phyloP scores from a whole-genome alignment of 2,888 invertebrate species.

The Limnephilus auricula region DNA sequence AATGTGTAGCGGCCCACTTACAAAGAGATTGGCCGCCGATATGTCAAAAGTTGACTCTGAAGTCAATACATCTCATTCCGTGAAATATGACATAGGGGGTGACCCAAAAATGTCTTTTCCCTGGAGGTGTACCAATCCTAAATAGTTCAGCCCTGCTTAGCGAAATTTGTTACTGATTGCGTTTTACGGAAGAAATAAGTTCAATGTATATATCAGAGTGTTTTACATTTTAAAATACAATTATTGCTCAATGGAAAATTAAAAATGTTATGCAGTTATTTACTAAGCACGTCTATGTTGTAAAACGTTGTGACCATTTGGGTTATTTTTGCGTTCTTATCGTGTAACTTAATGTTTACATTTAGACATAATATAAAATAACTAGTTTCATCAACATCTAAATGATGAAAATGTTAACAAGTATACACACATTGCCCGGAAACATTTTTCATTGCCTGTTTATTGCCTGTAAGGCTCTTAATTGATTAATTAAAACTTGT shows the following conservation, averaged over 20 bases:
- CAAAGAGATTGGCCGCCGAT: background rate
- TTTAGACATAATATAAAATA: background rate
- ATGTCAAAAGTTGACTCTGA: background rate
- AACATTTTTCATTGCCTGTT: constrained; percentile 26
- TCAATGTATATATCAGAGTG: too few relatives aligned
- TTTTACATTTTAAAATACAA: background rate
- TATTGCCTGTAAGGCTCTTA: background rate
- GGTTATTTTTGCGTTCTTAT: background rate
- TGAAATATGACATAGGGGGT: too few relatives aligned
- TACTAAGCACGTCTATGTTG: background rate
- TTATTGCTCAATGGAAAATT: background rate
- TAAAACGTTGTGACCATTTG: background rate
- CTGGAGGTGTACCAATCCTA: too few relatives aligned
- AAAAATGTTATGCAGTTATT: background rate
- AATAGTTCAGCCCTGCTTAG: too few relatives aligned
- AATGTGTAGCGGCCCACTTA: background rate
- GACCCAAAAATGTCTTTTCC: too few relatives aligned
- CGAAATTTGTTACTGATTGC: too few relatives aligned
- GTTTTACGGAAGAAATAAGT: too few relatives aligned
- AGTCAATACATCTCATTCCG: background rate
- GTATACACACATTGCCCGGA: constrained; percentile 21
- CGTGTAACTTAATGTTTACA: background rate
- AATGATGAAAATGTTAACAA: constrained; percentile 16
- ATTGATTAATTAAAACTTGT: background rate
- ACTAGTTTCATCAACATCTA: background rate